A percentile compares a stretch with the other conserved stretches of the same genome.
Conservation (phyloP, 2,113 vertebrate species). For the Phyllopteryx taeniolatus region DNA sequence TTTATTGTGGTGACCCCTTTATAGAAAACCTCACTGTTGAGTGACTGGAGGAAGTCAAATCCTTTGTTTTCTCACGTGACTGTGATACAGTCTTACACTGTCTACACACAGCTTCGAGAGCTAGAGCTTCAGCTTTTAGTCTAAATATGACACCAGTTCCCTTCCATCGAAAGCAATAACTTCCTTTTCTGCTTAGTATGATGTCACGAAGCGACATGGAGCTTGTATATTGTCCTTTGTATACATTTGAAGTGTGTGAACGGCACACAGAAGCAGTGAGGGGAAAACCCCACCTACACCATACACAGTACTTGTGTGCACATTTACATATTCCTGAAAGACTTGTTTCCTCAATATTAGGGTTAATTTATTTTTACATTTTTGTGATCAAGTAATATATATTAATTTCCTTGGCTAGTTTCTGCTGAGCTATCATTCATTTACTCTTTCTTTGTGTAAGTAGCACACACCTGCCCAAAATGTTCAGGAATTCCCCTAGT, state of each 20-base stretch:
- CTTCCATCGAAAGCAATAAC: conserved; percentile 40
- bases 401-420: background rate
- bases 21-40: background rate
- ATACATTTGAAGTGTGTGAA: conserved; percentile 8
- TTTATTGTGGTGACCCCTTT: background rate
- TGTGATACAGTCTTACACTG: background rate
- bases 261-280: background rate
- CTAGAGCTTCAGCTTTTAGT: conserved; percentile 32
- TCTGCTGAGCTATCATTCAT: background rate
- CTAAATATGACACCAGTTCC: conserved; percentile 41
- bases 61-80: conserved; percentile 17
- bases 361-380: background rate
- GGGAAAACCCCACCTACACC: background rate
- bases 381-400: background rate
- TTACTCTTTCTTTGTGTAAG: conserved; percentile 22
- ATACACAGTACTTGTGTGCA: background rate
- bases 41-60: conserved; percentile 38
- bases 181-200: conserved; percentile 37
- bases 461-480: conserved; percentile 10
- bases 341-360: background rate
- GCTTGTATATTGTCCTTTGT: background rate
- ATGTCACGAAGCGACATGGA: conserved; percentile 32
- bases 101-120: conserved; percentile 3
- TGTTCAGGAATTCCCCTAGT: conserved; percentile 32
- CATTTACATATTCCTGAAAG: background rate